Percentiles rank a stretch among this genome's conserved stretches.
These are phyloP conservation scores for Semotilus atromaculatus DNA, from an alignment of 2,797 vertebrate genomes.

Conservation along the genomic window DNA sequence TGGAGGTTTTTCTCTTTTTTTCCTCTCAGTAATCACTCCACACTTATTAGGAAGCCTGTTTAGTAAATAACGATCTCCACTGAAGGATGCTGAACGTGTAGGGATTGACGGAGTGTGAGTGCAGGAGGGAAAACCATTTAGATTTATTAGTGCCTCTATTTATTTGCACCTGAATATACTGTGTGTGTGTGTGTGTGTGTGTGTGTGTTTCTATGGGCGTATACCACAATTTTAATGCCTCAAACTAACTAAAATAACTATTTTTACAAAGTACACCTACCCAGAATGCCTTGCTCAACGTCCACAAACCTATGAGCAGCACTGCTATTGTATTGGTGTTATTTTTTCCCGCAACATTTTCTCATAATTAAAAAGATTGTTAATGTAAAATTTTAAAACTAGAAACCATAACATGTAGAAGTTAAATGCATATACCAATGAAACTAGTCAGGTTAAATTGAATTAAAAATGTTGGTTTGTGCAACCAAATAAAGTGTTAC, in stretches of 20 bases:
- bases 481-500: too few species aligned
- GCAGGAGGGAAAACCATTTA: slow-evolving; percentile 42
- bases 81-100: slow-evolving; percentile 68
- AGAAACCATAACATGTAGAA: neutral
- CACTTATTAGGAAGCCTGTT: slow-evolving; percentile 84
- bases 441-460: neutral
- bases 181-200: neutral
- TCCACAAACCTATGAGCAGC: neutral
- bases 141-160: slow-evolving; percentile 18
- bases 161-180: slow-evolving; percentile 38
- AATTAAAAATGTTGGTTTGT: neutral
- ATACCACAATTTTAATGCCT: neutral
- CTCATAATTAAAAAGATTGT: neutral
- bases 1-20: slow-evolving; percentile 68
- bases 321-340: neutral
- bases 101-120: slow-evolving; percentile 62
- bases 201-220: neutral
- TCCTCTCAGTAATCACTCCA: slow-evolving; percentile 81
- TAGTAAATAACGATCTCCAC: slow-evolving; percentile 85
- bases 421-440: neutral
- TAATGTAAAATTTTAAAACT: neutral
- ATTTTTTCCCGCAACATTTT: neutral
- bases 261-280: neutral
- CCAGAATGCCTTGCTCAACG: slow-evolving; percentile 23
- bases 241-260: neutral